These are phyloP conservation scores for Chinchilla lanigera DNA, from an alignment of 2,113 vertebrate genomes.

Conservation along the genomic window DNA sequence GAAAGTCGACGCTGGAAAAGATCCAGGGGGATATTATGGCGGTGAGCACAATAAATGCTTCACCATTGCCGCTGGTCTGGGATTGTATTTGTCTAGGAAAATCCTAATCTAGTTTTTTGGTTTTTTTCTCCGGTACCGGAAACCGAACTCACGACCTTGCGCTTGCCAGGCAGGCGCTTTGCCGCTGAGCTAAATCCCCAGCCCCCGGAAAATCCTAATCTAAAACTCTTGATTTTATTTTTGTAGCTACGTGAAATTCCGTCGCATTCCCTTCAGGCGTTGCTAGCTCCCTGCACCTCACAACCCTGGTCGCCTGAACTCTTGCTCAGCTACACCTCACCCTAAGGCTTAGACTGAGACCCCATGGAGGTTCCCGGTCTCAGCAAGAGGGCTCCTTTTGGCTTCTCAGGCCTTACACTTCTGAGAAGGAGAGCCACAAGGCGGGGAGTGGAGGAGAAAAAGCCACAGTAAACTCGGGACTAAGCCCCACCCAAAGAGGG, in stretches of 20 bases:
- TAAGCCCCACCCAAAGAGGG: neutral
- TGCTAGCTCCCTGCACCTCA: rapidly evolving
- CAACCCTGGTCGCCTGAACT: neutral
- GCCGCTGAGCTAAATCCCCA: too few relatives aligned
- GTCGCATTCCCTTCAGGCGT: neutral
- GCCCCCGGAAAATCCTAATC: too few relatives aligned
- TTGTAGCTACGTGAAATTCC: neutral
- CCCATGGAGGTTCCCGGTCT: neutral
- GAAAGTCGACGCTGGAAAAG: neutral
- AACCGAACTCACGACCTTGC: too few relatives aligned
- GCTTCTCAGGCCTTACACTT: neutral
- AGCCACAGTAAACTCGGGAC: neutral
- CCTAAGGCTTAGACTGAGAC: neutral
- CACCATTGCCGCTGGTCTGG: neutral
- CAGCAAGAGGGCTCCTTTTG: neutral
- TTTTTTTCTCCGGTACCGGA: too few relatives aligned
- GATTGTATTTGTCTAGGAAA: neutral
- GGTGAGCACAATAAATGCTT: neutral
- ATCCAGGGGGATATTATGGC: too few relatives aligned
- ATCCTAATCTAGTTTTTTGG: too few relatives aligned
- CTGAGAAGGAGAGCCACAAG: neutral
- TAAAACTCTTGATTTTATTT: neutral
- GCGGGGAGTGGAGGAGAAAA: neutral
- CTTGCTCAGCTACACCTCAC: neutral
- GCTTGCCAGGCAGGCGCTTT: too few relatives aligned